Conservation (phyloP, 2,888 invertebrate species). For the Eilema sororculum region DNA sequence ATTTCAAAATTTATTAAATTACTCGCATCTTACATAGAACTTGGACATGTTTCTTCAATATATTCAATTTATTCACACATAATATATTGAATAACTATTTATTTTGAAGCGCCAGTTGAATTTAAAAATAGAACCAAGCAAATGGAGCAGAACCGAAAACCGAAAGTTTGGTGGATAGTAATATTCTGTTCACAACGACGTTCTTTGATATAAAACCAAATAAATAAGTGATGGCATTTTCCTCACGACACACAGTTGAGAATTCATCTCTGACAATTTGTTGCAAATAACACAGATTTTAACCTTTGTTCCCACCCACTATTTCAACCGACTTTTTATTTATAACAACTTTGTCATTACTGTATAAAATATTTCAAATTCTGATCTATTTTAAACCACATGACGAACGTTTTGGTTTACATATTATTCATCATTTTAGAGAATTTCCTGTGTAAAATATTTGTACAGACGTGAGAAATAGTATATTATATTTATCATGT, state of each 20-base stretch:
- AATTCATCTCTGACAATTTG: conserved; percentile 40
- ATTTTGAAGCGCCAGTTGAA: conserved; percentile 13
- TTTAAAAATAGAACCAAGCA: neutral
- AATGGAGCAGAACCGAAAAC: conserved; percentile 33
- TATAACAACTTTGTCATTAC: neutral
- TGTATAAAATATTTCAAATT: neutral
- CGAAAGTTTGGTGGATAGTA: conserved; percentile 42
- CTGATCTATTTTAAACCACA: neutral
- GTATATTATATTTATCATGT: neutral
- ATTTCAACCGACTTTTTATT: neutral
- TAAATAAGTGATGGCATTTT: conserved; percentile 48
- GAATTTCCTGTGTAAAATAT: neutral
- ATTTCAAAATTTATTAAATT: too few species aligned
- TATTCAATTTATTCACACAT: too few species aligned
- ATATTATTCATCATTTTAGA: neutral
- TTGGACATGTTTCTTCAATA: too few species aligned
- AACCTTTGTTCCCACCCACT: neutral
- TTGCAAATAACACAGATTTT: conserved; percentile 27
- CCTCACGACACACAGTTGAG: conserved; percentile 44
- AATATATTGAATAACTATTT: conserved; percentile 38
- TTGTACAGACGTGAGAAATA: neutral
- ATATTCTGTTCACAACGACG: conserved; percentile 54
- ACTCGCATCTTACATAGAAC: too few species aligned
- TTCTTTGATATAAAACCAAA: conserved; percentile 54
- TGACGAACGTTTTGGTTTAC: neutral